phyloP scores from a whole-genome alignment of 2,113 vertebrate genomes.

The Xiphorhynchus elegans region DNA sequence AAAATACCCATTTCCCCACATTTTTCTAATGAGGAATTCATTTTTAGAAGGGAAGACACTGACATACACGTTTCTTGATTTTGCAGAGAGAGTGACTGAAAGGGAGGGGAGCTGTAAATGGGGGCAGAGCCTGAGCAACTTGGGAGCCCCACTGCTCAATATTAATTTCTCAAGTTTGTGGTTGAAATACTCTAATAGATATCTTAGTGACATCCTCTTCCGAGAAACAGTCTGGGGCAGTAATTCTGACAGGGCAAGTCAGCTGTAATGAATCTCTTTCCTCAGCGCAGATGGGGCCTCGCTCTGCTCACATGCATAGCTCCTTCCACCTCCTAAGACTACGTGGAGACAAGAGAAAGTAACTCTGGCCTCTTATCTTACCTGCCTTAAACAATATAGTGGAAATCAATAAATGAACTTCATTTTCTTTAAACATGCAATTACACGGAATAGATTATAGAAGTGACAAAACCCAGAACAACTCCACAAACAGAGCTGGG shows the following conservation, averaged over 20 bases:
- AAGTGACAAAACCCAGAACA: conserved; percentile 36
- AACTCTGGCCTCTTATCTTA: conserved; percentile 9
- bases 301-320: not conserved
- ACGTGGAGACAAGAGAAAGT: not conserved
- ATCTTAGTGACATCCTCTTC: conserved; percentile 24
- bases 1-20: not conserved
- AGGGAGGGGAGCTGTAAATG: not conserved
- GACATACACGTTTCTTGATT: rapidly evolving
- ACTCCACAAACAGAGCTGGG: not conserved
- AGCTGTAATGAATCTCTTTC: conserved; percentile 62
- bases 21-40: not conserved
- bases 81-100: not conserved
- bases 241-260: conserved; percentile 65
- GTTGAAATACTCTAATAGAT: conserved; percentile 27
- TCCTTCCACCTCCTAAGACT: not conserved
- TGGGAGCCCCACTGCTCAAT: not conserved
- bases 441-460: conserved; percentile 17
- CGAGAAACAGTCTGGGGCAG: not conserved
- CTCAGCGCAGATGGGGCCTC: conserved; percentile 48
- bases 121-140: not conserved
- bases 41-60: not conserved
- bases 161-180: not conserved
- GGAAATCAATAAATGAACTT: conserved; percentile 30
- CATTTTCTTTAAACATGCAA: conserved; percentile 15
- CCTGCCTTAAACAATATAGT: conserved; percentile 40